phyloP scores from a whole-genome alignment of 2,113 vertebrate species.

The Herpailurus yagouaroundi region DNA sequence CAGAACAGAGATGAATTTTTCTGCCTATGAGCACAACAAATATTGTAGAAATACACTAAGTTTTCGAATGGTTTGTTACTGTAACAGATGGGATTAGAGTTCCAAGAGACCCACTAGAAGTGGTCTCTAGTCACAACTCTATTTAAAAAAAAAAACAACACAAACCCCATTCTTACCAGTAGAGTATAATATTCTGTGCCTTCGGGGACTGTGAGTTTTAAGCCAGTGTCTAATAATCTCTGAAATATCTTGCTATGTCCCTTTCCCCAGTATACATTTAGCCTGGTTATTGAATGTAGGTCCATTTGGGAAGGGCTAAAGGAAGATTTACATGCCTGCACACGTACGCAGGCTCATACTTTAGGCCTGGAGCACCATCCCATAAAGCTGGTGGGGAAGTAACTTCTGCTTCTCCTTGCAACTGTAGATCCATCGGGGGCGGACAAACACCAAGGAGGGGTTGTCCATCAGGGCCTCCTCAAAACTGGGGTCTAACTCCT shows the following conservation, averaged over 20 bases:
- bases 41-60: not conserved
- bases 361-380: slow-evolving; percentile 87
- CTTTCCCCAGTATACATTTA: not conserved
- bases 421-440: slow-evolving; percentile 92
- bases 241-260: not conserved
- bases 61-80: not conserved
- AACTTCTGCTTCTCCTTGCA: slow-evolving; percentile 91
- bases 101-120: not conserved
- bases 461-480: slow-evolving; percentile 95
- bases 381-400: slow-evolving; percentile 92
- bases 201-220: not conserved
- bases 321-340: not conserved
- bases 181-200: not conserved
- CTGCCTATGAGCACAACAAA: not conserved
- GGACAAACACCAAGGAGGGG: slow-evolving; percentile 91
- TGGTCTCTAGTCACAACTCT: not conserved
- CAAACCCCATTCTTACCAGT: not conserved
- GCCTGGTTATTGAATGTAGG: not conserved
- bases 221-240: not conserved
- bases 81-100: not conserved
- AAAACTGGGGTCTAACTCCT: slow-evolving; percentile 92
- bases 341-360: accelerated
- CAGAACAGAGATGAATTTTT: not conserved
- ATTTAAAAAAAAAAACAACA: not conserved
- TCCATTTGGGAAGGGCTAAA: not conserved